Evolutionary conservation across 2,113 vertebrate genomes (phyloP), one percentile per base, ranked within the genome.

Genomic region (Galbula dea): DNA sequence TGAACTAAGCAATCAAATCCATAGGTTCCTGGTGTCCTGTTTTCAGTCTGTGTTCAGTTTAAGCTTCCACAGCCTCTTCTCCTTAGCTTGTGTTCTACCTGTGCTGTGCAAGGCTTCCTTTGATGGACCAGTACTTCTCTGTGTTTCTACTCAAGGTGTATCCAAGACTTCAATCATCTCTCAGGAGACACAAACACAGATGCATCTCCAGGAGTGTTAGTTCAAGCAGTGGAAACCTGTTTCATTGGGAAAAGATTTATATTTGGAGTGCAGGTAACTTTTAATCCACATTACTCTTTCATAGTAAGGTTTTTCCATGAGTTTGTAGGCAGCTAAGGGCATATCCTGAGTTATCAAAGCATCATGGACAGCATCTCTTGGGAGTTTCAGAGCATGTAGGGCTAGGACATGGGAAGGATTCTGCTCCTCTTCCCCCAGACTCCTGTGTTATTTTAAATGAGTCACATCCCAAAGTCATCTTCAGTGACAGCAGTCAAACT

Each of bases 251-350:
- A 90, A 96, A 98, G 75, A 68, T 98, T 98, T 95, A 67, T 98
- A 79, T 99, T 99, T 96, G 98, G 98, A 95, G 95, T 98, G 45
- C 98, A 98, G 98, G 98, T 98, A 97, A 97, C n/a, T 81, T 72
- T 24, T 86, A 88, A 63, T 55, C 26, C 15, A 74, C 4, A 1
- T 43, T 49, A 51, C 37, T 36, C 17, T 62, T 37, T 68, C 84
- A 37, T 9, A 69, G 15, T 45, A 22, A 79, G 3, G 12, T 78
- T 66, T 77, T 85, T 91, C 58, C n/a, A n/a, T n/a, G n/a, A n/a
- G n/a, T n/a, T n/a, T 83, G 7, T 71, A 59, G 34, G 51, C 29
- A 66, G 7, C 37, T 39, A 7, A 26, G 37, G 15, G 6, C 46
- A 23, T 32, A 69, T 45, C 58, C 27, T 39, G 51, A 77, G 16